Evolutionary conservation across 2,797 vertebrate species (phyloP).

Genomic region (Lepidocolaptes lacrymiger): DNA sequence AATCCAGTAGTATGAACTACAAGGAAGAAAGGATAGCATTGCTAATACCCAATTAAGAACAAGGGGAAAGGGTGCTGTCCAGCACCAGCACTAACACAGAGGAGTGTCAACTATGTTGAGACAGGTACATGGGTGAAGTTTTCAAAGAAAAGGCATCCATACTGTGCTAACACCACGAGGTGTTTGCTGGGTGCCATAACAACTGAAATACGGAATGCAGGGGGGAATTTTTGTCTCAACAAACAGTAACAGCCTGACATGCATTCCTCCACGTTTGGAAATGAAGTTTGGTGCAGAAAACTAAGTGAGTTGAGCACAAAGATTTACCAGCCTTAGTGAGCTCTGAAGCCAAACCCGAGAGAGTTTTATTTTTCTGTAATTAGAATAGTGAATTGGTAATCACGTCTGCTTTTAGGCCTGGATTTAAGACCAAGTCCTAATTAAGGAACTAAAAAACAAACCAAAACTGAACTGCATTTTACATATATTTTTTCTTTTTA

Average conservation of each 20-base stretch:
- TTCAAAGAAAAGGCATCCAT: background rate
- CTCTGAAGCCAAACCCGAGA: background rate
- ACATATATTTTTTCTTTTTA: conserved; percentile 59
- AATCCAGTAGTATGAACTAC: background rate
- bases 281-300: background rate
- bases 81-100: background rate
- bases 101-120: background rate
- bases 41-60: background rate
- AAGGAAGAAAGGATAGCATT: background rate
- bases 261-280: background rate
- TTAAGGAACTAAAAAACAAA: background rate
- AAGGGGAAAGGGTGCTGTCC: background rate
- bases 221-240: background rate
- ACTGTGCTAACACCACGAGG: too few relatives aligned
- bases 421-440: background rate
- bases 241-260: background rate
- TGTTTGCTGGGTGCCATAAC: background rate
- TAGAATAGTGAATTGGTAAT: background rate
- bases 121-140: rapidly evolving
- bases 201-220: background rate
- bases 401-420: background rate
- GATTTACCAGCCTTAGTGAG: background rate
- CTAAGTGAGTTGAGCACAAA: background rate
- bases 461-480: background rate
- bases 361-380: background rate